Percentiles rank a stretch among this genome's conserved stretches.
phyloP scores from a whole-genome alignment of 2,888 invertebrate species.

The Entomobrya multifasciata region DNA sequence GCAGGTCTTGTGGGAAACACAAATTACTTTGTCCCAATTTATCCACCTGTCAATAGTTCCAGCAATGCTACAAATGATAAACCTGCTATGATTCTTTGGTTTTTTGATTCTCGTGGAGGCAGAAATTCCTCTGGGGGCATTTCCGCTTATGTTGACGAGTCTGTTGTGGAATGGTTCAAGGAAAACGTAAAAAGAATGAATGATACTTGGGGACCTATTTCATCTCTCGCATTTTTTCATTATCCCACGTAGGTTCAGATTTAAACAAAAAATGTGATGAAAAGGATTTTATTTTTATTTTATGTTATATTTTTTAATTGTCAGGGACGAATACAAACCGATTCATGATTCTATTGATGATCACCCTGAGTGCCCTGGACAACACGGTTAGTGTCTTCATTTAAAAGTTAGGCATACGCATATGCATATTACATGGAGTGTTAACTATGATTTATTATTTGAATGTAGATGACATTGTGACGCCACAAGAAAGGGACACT shows the following conservation, averaged over 20 bases:
- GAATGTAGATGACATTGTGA: slow-evolving; percentile 72
- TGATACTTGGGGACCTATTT: slow-evolving; percentile 69
- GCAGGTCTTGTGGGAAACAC: slow-evolving; percentile 63
- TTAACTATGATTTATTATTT: too few relatives aligned
- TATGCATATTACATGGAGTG: too few relatives aligned
- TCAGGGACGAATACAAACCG: slow-evolving; percentile 69
- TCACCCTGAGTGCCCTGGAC: slow-evolving; percentile 76
- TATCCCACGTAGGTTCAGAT: slow-evolving; percentile 70
- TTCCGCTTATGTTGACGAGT: slow-evolving; percentile 72
- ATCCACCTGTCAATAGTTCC: slow-evolving; percentile 5
- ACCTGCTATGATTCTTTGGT: slow-evolving; percentile 75
- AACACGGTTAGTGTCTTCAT: slow-evolving; percentile 59
- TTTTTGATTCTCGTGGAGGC: slow-evolving; percentile 73
- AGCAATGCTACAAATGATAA: background rate
- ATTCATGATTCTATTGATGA: slow-evolving; percentile 70
- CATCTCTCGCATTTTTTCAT: slow-evolving; percentile 74
- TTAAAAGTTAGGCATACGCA: background rate
- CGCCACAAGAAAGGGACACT: slow-evolving; percentile 74
- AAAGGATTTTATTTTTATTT: too few relatives aligned
- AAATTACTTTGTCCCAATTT: slow-evolving; percentile 73
- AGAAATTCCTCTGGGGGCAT: slow-evolving; percentile 67
- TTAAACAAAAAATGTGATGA: too few relatives aligned
- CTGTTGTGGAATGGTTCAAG: slow-evolving; percentile 75
- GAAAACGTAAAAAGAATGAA: slow-evolving; percentile 54
- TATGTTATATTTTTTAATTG: too few relatives aligned